These are phyloP conservation scores for Drosophila pullipes DNA, from an alignment of 2,888 invertebrate species.

Conservation along the genomic window DNA sequence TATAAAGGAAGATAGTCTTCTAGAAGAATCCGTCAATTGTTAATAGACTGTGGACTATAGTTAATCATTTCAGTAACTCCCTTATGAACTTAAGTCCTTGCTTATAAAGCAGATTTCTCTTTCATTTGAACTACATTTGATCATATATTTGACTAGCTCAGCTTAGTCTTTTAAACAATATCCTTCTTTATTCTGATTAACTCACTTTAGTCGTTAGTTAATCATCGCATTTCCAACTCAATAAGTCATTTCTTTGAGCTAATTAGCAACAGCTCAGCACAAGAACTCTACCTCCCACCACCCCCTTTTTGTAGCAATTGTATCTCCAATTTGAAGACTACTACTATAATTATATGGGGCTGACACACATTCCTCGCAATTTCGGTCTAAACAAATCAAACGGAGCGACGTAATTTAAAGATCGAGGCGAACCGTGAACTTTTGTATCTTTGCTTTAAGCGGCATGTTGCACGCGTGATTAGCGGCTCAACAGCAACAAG, in stretches of 20 bases:
- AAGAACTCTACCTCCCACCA: neutral
- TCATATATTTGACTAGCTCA: neutral
- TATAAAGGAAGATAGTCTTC: neutral
- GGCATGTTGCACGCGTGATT: constrained; percentile 78
- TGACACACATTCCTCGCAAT: constrained; percentile 66
- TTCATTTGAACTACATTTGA: neutral
- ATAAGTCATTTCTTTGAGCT: neutral
- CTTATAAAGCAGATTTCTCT: neutral
- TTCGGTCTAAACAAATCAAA: constrained; percentile 47
- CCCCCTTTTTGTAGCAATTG: neutral
- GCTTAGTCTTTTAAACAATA: neutral
- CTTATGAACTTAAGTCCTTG: neutral
- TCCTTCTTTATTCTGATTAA: neutral
- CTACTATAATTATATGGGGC: constrained; percentile 23
- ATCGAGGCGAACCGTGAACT: constrained; percentile 47
- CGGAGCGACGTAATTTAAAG: constrained; percentile 35
- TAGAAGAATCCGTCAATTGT: neutral
- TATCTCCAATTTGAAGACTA: neutral
- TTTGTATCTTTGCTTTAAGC: constrained; percentile 59
- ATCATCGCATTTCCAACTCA: neutral
- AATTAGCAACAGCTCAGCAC: neutral
- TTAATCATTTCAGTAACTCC: neutral
- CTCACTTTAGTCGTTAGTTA: neutral
- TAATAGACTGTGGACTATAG: neutral
- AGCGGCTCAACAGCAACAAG: constrained; percentile 46